Percentiles rank a stretch among this genome's conserved stretches.
These are phyloP conservation scores for Probaryconus sp. DNA, from an alignment of 1,140 invertebrate species.

Conservation along the genomic window DNA sequence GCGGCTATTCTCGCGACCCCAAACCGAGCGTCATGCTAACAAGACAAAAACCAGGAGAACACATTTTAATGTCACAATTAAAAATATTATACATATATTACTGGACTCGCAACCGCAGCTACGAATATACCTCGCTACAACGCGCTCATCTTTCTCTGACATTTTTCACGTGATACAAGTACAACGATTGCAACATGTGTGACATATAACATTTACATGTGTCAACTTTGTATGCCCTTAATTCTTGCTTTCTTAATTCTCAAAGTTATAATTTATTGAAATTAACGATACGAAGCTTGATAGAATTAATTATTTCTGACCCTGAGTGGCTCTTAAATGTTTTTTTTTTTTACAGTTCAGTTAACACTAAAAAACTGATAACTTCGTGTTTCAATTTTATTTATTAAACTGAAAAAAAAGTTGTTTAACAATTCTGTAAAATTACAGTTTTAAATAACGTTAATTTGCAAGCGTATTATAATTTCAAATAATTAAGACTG, in stretches of 20 bases:
- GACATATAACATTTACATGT: slow-evolving; percentile 57
- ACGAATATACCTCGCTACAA: slow-evolving; percentile 60
- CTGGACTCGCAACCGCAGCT: slow-evolving; percentile 54
- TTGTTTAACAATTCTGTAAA: too few relatives aligned
- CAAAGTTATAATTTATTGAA: slow-evolving; percentile 39
- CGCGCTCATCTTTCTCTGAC: slow-evolving; percentile 72
- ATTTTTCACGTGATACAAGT: slow-evolving; percentile 65
- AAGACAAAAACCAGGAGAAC: slow-evolving; percentile 70
- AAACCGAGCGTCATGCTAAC: slow-evolving; percentile 66
- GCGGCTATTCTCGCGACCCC: slow-evolving; percentile 60
- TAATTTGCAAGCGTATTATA: too few relatives aligned
- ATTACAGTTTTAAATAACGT: too few relatives aligned
- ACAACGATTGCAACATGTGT: slow-evolving; percentile 58
- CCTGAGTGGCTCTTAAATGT: too few relatives aligned
- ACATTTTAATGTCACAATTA: slow-evolving; percentile 76
- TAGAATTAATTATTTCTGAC: slow-evolving; percentile 39
- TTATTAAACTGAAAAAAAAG: too few relatives aligned
- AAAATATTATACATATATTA: slow-evolving; percentile 76
- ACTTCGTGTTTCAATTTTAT: too few relatives aligned
- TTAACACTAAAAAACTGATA: neutral
- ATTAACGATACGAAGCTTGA: slow-evolving; percentile 29
- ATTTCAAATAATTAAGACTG: too few relatives aligned
- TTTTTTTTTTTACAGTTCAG: neutral
- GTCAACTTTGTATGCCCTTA: slow-evolving; percentile 45
- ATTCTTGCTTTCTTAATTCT: slow-evolving; percentile 31